These are phyloP conservation scores for Leuciscus waleckii DNA, from an alignment of 2,797 vertebrate species.

Conservation along the genomic window DNA sequence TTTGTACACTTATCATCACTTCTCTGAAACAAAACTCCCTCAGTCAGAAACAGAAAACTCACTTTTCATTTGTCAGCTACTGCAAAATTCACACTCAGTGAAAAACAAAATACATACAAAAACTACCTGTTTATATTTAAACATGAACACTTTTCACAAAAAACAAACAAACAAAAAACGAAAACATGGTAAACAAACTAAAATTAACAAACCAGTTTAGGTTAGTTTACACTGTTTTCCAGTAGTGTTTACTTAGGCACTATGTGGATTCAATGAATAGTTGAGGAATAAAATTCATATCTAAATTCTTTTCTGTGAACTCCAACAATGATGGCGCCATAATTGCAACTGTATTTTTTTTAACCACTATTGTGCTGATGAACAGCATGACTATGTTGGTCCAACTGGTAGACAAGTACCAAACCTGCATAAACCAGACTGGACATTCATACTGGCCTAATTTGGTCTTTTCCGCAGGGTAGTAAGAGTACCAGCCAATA, in stretches of 20 bases:
- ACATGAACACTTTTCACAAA: not conserved
- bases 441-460: not conserved
- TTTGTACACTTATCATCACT: not conserved
- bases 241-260: not conserved
- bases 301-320: not conserved
- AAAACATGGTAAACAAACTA: not conserved
- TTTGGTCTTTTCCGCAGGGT: not conserved
- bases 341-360: not conserved
- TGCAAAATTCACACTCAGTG: not conserved
- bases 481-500: not conserved
- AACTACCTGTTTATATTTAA: not conserved
- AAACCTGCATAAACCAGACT: not conserved
- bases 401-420: not conserved
- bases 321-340: not conserved
- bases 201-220: not conserved
- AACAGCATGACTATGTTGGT: not conserved
- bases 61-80: not conserved
- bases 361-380: not conserved
- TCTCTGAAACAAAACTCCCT: not conserved
- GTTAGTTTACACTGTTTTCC: not conserved
- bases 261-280: not conserved
- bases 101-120: not conserved
- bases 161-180: no score
- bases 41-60: not conserved
- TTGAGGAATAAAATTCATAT: not conserved